These are phyloP conservation scores for Cricetomys ansorgei DNA, from an alignment of 2,113 vertebrate species.

Conservation along the genomic window DNA sequence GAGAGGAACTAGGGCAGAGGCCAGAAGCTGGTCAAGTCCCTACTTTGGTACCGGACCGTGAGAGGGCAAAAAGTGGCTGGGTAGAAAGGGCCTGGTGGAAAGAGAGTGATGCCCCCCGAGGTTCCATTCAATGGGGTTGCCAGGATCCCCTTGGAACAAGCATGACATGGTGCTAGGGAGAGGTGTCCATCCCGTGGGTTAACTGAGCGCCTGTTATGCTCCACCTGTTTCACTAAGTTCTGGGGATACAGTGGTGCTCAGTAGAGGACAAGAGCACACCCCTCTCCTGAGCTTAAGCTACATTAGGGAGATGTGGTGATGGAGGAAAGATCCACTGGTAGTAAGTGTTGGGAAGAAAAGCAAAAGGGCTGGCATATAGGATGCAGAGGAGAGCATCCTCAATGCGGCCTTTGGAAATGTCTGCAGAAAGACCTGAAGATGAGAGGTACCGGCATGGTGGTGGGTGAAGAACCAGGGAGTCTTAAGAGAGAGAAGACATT, in stretches of 20 bases:
- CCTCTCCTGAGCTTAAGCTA: not conserved
- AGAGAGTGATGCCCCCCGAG: too few species aligned
- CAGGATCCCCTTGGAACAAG: not conserved
- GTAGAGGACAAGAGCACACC: not conserved
- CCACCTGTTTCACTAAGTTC: not conserved
- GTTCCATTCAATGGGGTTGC: not conserved
- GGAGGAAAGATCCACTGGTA: not conserved
- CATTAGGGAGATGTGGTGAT: too few species aligned
- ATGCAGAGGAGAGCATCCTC: not conserved
- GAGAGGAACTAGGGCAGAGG: not conserved
- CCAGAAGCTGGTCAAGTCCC: not conserved
- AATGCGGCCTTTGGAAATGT: too few species aligned
- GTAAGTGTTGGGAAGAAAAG: not conserved
- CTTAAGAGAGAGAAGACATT: not conserved
- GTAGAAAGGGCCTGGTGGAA: not conserved
- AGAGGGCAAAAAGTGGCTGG: not conserved
- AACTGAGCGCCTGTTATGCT: not conserved
- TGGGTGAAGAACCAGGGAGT: not conserved
- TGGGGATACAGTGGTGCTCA: not conserved
- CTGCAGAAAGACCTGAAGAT: not conserved
- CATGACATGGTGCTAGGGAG: not conserved
- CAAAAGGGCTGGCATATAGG: not conserved
- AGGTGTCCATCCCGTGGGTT: not conserved
- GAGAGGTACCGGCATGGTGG: fast-evolving
- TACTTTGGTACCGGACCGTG: not conserved